Percentiles rank a stretch among this genome's conserved stretches.
These are phyloP conservation scores for Dione juno DNA, from an alignment of 2,888 invertebrate genomes.

Conservation along the genomic window DNA sequence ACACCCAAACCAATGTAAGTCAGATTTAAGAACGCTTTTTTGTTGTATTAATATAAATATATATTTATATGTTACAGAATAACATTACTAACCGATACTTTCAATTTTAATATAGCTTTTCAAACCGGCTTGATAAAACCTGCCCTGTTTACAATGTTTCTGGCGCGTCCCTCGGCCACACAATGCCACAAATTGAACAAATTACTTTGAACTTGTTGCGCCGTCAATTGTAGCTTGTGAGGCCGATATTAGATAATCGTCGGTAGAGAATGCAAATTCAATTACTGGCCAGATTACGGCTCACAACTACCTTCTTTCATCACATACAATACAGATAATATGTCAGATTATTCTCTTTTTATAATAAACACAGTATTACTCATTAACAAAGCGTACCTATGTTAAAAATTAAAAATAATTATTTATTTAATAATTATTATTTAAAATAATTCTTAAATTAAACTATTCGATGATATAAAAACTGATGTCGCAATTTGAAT, in stretches of 20 bases:
- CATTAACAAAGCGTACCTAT: no score
- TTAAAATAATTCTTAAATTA: no score
- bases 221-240: slow-evolving; percentile 65
- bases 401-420: no score
- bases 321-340: no score
- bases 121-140: not conserved
- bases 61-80: no score
- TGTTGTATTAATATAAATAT: no score
- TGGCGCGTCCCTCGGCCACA: slow-evolving; percentile 9
- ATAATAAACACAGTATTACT: not conserved
- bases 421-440: no score
- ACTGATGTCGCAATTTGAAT: no score
- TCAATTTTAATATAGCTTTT: not conserved
- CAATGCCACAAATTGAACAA: slow-evolving; percentile 76
- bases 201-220: slow-evolving; percentile 74
- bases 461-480: no score
- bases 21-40: no score
- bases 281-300: slow-evolving; percentile 54
- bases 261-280: slow-evolving; percentile 78
- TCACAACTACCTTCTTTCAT: not conserved
- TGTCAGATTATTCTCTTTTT: not conserved
- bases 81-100: no score
- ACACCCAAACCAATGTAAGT: no score
- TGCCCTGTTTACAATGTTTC: slow-evolving; percentile 2
- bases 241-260: slow-evolving; percentile 80